Base-by-base conservation (phyloP, 2,113 vertebrate genomes). In the Spheniscus mendiculus region DNA sequence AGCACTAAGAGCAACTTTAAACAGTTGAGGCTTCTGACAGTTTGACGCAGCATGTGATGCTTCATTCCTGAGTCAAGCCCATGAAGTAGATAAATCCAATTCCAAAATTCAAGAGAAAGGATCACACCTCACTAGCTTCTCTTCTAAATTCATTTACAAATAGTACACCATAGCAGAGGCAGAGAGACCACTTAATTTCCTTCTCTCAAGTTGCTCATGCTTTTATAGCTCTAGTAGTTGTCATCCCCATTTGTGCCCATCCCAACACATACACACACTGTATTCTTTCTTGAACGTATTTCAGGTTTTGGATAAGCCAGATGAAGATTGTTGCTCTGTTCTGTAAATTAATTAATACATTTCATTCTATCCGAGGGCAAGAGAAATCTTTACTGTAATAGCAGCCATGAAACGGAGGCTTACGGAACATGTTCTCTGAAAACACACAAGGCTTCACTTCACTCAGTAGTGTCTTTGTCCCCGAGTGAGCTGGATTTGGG, bases 11-110 rank as follows among this genome's bases (percentile, higher is more conserved):
- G 34, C 71, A 56, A 14, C 26, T 88, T 12, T 2, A 9, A 20
- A 15, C n/a, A 9, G 9, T 23, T 25, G 45, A 34, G 9, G 16
- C 6, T 40, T 25, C 66, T 32, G 25, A 69, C 34, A 40, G 15
- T 42, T 29, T 26, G 14, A 32, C 0, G 5, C 27, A 5, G 10
- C 0, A 36, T n/a, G n/a, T n/a, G n/a, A n/a, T n/a, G n/a, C n/a
- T n/a, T n/a, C n/a, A n/a, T 9, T 20, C 47, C 38, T 0, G 2
- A 23, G 45, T 4, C 30, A 3, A 44, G 77, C 50, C 65, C 47
- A 2, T 3, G 6, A 3, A 25, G 42, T 3, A 77, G 10, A 17
- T 1, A 17, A 89, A 61, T 6, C 21, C 11, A 42, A 26, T 5
- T 32, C 12, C 55, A 66, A 42, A 89, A 45, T 3, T 36, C 55